phyloP scores from a whole-genome alignment of 2,888 invertebrate genomes.

The Scaptodrosophila latifasciaeformis region DNA sequence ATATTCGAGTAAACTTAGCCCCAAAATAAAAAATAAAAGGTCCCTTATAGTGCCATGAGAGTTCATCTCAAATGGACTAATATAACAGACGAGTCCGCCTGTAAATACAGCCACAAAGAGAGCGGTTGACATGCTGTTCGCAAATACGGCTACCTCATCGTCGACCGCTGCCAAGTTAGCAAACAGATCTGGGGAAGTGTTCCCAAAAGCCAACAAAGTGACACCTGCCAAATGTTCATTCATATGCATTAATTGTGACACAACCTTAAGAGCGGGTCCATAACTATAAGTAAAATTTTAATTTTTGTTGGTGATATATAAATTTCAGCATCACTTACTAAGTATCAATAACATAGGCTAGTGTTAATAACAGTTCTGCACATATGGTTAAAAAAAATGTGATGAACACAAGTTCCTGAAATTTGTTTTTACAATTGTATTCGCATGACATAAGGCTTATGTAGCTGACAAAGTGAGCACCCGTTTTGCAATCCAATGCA shows the following conservation, averaged over 20 bases:
- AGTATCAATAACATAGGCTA: constrained; percentile 15
- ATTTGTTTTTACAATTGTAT: constrained; percentile 16
- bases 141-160: constrained; percentile 6
- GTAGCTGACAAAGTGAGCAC: constrained; percentile 29
- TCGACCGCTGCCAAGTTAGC: constrained; percentile 4
- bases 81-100: constrained; percentile 30
- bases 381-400: constrained; percentile 10
- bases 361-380: constrained; percentile 13
- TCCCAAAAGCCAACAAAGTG: constrained; percentile 31
- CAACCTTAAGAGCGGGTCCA: constrained; percentile 25
- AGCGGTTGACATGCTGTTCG: constrained; percentile 11
- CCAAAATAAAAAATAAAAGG: constrained; percentile 24
- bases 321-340: constrained; percentile 20
- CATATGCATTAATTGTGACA: constrained; percentile 24
- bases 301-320: too few relatives aligned
- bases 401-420: constrained; percentile 18
- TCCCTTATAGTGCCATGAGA: constrained; percentile 20
- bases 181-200: constrained; percentile 29
- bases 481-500: constrained; percentile 20
- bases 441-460: constrained; percentile 29
- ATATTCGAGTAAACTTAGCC: constrained; percentile 6
- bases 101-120: constrained; percentile 29
- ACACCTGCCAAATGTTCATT: constrained; percentile 36
- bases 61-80: constrained; percentile 30
- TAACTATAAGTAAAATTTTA: constrained; percentile 25